Base-by-base conservation (phyloP, 35 echinoderm and acorn worm species). In the Eucidaris tribuloides region DNA sequence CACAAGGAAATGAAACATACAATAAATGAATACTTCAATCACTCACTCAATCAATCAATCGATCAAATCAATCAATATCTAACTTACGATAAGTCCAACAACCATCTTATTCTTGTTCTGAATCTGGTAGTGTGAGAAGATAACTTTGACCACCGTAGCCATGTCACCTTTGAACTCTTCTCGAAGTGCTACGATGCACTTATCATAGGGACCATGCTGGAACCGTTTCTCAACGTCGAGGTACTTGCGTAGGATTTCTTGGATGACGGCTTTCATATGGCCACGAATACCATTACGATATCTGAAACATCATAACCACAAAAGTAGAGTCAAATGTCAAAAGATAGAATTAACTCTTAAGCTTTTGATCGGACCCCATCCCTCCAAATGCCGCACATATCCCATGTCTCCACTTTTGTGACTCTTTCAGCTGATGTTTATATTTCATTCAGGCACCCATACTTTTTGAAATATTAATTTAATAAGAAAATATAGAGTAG, bases 171-270 rank as follows among this genome's bases (percentile, higher is more conserved):
- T 99, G 79, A 83, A 89, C 71, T 99, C 87, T 32, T 99, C 96
- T 24, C 88, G 63, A 23, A 99, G 65, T 4, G 90, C 62, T 46
- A 86, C 85, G 42, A 99, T 71, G 37, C 91, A 99, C 83, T 99
- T 99, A 79, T 99, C 96, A 43, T 99, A 93, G 5, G 96, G 96
- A 2, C 96, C 96, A 11, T 99, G 90, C 82, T 99, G 96, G 79
- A 99, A 99, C 76, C 89, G 79, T 0, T 79, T 81, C 79, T 99
- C 96, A 4, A 99, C 86, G 11, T 77, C 80, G 11, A 93, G 43
- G 52, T 99, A 99, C 28, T 79, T 81, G 5, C 61, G 83, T 7
- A 99, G 83, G 4, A 99, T 31, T 24, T 99, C 96, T 39, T 99
- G 90, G 45, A 93, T 80, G 11, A 99, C 85, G 0, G 90, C 59